Evolutionary conservation across 2,888 invertebrate species (phyloP).

Genomic region (Willowsia nigromaculata): DNA sequence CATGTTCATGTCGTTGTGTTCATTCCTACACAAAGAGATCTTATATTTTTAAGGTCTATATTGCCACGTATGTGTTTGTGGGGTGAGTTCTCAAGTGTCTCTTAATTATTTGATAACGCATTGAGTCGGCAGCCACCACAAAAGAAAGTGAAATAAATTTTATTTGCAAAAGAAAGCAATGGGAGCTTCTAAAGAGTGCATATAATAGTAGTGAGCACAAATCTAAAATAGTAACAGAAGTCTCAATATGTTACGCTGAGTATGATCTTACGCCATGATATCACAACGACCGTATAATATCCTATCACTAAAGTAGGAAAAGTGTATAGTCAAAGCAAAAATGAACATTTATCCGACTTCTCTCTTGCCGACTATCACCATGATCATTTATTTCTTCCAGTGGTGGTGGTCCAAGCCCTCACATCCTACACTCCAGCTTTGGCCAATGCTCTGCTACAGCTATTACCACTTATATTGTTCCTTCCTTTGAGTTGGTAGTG

Average conservation of each 20-base stretch:
- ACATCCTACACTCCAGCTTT: slow-evolving; percentile 5
- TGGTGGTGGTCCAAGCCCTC: slow-evolving; percentile 9
- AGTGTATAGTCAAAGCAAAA: not conserved
- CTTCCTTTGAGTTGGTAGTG: not conserved
- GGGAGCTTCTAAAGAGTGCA: not conserved
- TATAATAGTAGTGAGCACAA: not conserved
- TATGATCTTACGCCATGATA: not conserved
- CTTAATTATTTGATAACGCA: slow-evolving; percentile 65
- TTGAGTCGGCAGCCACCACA: not conserved
- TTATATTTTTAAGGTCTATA: slow-evolving; percentile 5
- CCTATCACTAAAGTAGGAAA: not conserved
- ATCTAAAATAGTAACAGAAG: not conserved
- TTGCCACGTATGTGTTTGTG: no score
- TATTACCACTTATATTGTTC: slow-evolving; percentile 30
- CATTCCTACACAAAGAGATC: not conserved
- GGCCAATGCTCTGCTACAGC: slow-evolving; percentile 10
- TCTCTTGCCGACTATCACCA: slow-evolving; percentile 61
- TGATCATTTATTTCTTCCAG: slow-evolving; percentile 44
- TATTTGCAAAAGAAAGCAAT: not conserved
- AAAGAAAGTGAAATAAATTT: slow-evolving; percentile 52
- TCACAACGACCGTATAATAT: not conserved
- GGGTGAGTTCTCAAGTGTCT: slow-evolving; percentile 48
- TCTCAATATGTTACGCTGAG: not conserved
- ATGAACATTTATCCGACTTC: slow-evolving; percentile 58
- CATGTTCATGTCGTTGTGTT: slow-evolving; percentile 23